A percentile compares a stretch with the other conserved stretches of the same genome.
Conservation (phyloP, 1,140 invertebrate genomes). For the Homalodisca vitripennis region DNA sequence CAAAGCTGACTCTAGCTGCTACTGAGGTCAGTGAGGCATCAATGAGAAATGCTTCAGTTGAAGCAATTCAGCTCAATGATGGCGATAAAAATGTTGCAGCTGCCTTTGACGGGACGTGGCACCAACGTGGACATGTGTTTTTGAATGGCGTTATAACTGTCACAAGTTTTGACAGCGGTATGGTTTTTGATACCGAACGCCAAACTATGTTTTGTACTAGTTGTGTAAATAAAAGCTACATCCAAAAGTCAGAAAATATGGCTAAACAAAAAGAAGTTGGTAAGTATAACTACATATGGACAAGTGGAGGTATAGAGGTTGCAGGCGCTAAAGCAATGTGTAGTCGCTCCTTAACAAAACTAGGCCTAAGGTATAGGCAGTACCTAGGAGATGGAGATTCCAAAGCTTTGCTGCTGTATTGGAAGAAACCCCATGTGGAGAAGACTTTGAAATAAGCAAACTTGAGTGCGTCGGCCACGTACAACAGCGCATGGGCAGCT, state of each 20-base stretch:
- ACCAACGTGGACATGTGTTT: conserved; percentile 29
- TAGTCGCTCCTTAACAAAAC: conserved; percentile 30
- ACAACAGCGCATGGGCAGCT: conserved; percentile 33
- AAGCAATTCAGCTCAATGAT: conserved; percentile 29
- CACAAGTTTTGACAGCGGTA: conserved; percentile 28
- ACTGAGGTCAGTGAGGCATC: conserved; percentile 26
- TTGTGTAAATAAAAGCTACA: conserved; percentile 5
- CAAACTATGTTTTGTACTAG: conserved; percentile 19
- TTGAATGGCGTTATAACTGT: conserved; percentile 21
- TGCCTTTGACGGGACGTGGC: conserved; percentile 34
- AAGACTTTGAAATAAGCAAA: conserved; percentile 31
- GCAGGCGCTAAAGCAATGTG: conserved; percentile 36
- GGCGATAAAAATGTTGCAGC: conserved; percentile 16
- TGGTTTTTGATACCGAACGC: conserved; percentile 18
- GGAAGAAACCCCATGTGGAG: conserved; percentile 23
- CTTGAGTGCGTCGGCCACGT: conserved; percentile 37
- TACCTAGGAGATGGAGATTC: conserved; percentile 35
- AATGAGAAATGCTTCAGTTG: conserved; percentile 28
- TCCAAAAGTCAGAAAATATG: background rate
- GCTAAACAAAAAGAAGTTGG: background rate
- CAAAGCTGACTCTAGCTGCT: conserved; percentile 27
- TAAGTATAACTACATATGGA: conserved; percentile 35
- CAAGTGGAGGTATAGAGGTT: conserved; percentile 39
- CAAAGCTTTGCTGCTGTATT: conserved; percentile 22
- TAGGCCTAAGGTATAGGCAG: conserved; percentile 16